Base-by-base conservation (phyloP, 2,888 invertebrate species). In the Prosopocoilus inquinatus region DNA sequence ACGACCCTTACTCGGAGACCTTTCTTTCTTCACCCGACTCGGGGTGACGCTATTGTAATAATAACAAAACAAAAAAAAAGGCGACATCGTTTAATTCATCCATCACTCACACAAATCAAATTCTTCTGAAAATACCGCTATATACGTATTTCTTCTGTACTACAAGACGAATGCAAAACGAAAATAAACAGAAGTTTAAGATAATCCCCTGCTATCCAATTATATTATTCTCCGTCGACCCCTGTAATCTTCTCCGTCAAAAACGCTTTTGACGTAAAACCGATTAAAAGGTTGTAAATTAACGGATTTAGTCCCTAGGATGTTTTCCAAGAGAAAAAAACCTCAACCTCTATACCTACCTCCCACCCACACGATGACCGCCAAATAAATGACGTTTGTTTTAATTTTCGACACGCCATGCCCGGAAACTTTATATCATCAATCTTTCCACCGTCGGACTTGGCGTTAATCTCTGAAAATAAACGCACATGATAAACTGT, bases 261-360 rank as follows among this genome's bases (percentile, higher is more conserved):
- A 45, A 51, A 15, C 34, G 15, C 44, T 52, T 46, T 45, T 28
- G 39, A 41, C 28, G 33, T 48, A 47, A 50, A 50, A 50, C 55
- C 34, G 46, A 46, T 53, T 56, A 53, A 56, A 46, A 50, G 47
- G 59, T 56, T 59, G 59, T 59, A 59, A 59, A 59, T 59, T 53
- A 56, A 47, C 44, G 53, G 34, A 56, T 59, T 59, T 50, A 51
- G 39, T 47, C 35, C 34, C 7, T 28, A 28, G 20, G 20, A 28
- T 28, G 20, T 28, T 28, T 28, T 28, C 20, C 20, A 7, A 28
- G 20, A 28, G 20, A 28, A 28, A 16, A 16, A 16, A 16, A 16
- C 16, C 16, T 16, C 3, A 28, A 4, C 20, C n/a, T n/a, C n/a
- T n/a, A n/a, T 28, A 28, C 20, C 20, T 28, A 28, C 20, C 20